Evolutionary conservation across 2,113 vertebrate genomes (phyloP).

Genomic region (Monarcha castaneiventris): DNA sequence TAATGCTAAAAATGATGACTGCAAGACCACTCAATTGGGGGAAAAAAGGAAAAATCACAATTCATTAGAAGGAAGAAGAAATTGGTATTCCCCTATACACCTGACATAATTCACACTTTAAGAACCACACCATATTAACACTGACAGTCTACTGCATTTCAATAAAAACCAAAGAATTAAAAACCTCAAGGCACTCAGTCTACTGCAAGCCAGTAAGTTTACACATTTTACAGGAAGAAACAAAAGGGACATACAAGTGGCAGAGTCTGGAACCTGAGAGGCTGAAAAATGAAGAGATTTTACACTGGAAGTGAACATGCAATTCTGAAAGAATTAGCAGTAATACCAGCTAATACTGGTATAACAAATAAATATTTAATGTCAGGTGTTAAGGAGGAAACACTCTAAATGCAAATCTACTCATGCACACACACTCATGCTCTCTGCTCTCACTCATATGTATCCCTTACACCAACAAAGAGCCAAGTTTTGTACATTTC

Average conservation of each 20-base stretch:
- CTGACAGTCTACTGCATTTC: neutral
- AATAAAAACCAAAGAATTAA: neutral
- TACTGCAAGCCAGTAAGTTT: neutral
- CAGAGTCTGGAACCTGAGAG: neutral
- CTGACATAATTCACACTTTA: neutral
- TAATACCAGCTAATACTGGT: neutral
- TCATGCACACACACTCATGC: neutral
- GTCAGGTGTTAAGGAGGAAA: neutral
- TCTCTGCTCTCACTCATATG: neutral
- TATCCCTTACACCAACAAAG: neutral
- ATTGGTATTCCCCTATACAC: neutral
- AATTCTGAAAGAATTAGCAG: neutral
- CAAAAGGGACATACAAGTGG: neutral
- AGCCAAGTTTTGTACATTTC: neutral
- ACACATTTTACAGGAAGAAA: neutral
- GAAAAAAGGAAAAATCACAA: neutral
- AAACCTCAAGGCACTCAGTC: neutral
- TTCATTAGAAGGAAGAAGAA: neutral
- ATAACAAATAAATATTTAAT: neutral
- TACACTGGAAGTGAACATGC: neutral
- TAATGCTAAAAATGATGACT: constrained; percentile 22
- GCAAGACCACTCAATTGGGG: neutral
- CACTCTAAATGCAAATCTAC: neutral
- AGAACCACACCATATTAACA: neutral
- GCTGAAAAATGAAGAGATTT: neutral